phyloP scores from a whole-genome alignment of 2,113 vertebrate species.

The Antennarius striatus region DNA sequence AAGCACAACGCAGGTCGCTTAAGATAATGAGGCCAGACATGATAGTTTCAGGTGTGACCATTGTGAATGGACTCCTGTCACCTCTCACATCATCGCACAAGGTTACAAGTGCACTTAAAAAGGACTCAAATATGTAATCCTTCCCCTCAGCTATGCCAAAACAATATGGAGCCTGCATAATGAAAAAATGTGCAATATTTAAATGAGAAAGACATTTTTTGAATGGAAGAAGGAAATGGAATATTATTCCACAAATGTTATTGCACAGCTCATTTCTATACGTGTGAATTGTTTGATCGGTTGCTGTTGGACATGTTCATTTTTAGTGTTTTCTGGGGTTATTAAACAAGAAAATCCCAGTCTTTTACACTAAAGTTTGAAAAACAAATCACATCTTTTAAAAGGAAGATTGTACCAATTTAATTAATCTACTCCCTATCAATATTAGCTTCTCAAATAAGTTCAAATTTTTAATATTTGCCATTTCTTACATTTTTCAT shows the following conservation, averaged over 20 bases:
- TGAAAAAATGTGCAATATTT: slow-evolving; percentile 51
- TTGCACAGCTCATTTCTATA: neutral
- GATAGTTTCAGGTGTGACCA: slow-evolving; percentile 51
- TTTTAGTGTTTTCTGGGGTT: neutral
- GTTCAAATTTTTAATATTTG: neutral
- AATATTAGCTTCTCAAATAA: neutral
- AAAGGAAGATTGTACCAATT: neutral
- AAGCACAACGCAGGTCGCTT: slow-evolving; percentile 24
- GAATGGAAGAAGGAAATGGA: slow-evolving; percentile 8
- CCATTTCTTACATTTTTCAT: neutral
- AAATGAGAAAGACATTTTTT: slow-evolving; percentile 22
- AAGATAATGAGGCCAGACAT: slow-evolving; percentile 43
- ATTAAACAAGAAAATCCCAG: neutral
- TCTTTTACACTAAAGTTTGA: neutral
- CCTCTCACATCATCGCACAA: slow-evolving; percentile 34
- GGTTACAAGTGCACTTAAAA: slow-evolving; percentile 45
- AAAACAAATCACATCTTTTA: neutral
- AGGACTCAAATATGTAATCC: slow-evolving; percentile 62
- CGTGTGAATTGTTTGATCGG: too few relatives aligned
- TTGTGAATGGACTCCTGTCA: slow-evolving; percentile 38
- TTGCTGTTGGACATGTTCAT: neutral
- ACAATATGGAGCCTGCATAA: slow-evolving; percentile 49
- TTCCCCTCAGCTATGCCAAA: slow-evolving; percentile 47
- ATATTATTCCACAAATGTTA: slow-evolving; percentile 13
- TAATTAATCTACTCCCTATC: neutral